These are phyloP conservation scores for Cyprinodon variegatus DNA, from an alignment of 2,113 vertebrate species.

Conservation along the genomic window DNA sequence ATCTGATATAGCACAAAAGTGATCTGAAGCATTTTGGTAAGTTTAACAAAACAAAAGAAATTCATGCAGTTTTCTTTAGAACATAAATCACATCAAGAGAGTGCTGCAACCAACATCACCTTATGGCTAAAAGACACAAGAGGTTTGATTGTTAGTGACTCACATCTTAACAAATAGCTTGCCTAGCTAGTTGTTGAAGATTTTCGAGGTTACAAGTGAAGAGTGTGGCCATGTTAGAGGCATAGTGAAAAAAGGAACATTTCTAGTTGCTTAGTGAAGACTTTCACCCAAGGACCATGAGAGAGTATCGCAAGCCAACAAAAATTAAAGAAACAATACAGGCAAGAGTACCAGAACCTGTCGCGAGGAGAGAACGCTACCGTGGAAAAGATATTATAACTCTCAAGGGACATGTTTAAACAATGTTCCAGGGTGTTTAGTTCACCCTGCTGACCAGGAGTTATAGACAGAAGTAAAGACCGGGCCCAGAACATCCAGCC, in stretches of 20 bases:
- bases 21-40: slow-evolving; percentile 39
- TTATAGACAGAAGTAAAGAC: too few species aligned
- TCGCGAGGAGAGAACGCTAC: too few species aligned
- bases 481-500: too few species aligned
- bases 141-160: not conserved
- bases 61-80: slow-evolving; percentile 39
- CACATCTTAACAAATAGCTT: not conserved
- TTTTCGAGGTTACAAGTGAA: not conserved
- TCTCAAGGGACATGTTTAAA: too few species aligned
- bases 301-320: too few species aligned
- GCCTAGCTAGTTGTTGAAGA: not conserved
- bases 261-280: too few species aligned
- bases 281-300: too few species aligned
- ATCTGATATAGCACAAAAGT: slow-evolving; percentile 17
- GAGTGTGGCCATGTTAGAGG: not conserved
- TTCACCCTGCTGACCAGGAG: too few species aligned
- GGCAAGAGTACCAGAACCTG: too few species aligned
- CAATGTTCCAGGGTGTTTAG: too few species aligned
- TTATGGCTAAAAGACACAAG: not conserved
- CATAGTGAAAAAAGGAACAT: not conserved
- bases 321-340: too few species aligned
- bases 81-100: slow-evolving; percentile 26
- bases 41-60: slow-evolving; percentile 29
- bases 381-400: too few species aligned
- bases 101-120: slow-evolving; percentile 5